These are phyloP conservation scores for Pterobdella sp. DNA, from an alignment of 2,888 invertebrate genomes.

Conservation along the genomic window DNA sequence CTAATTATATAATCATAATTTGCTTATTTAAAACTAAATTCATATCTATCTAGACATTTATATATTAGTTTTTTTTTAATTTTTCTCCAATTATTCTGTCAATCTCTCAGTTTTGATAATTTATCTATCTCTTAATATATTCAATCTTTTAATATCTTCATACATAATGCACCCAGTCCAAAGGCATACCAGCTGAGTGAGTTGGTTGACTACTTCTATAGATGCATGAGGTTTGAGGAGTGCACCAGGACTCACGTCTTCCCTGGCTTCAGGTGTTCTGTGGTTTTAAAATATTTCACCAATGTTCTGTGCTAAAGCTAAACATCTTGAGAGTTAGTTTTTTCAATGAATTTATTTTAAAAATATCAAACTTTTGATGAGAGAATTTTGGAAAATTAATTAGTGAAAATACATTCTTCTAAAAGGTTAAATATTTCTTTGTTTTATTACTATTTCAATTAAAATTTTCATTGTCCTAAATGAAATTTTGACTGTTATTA, in stretches of 20 bases:
- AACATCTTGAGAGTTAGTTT: background rate
- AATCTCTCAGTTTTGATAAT: too few relatives aligned
- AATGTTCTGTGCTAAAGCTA: too few relatives aligned
- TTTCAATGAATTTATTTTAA: background rate
- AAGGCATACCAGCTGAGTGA: conserved; percentile 70
- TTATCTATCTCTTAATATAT: too few relatives aligned
- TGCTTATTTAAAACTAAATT: too few relatives aligned
- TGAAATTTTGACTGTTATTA: background rate
- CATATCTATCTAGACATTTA: too few relatives aligned
- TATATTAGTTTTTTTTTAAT: too few relatives aligned
- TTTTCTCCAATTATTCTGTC: too few relatives aligned
- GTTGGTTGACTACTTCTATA: conserved; percentile 73
- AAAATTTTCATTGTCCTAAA: background rate
- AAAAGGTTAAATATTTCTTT: background rate
- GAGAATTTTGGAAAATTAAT: background rate
- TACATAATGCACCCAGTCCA: conserved; percentile 65
- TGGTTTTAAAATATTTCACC: background rate
- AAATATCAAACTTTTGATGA: background rate
- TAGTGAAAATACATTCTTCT: background rate
- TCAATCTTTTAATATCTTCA: too few relatives aligned
- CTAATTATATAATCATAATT: too few relatives aligned
- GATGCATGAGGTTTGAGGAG: conserved; percentile 64
- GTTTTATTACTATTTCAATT: too few relatives aligned
- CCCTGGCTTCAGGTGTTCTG: conserved; percentile 57
- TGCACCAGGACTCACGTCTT: conserved; percentile 49